Evolutionary conservation across 2,797 vertebrate species (phyloP).

Genomic region (Pantherophis alleghaniensis): DNA sequence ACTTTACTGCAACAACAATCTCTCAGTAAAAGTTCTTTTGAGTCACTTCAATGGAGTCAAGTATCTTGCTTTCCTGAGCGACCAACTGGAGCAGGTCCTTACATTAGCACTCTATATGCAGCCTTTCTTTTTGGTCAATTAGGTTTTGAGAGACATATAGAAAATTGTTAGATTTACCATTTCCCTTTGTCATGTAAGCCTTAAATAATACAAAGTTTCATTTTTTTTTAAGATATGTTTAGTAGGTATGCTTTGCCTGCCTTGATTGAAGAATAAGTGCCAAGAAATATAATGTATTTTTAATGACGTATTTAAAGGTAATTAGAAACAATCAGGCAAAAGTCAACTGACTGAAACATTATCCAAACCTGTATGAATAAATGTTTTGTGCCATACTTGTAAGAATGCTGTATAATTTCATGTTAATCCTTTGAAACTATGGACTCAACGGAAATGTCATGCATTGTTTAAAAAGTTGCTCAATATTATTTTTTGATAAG

Average conservation of each 20-base stretch:
- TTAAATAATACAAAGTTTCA: not conserved
- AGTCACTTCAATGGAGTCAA: too few relatives aligned
- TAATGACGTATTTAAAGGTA: not conserved
- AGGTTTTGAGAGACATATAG: conserved; percentile 26
- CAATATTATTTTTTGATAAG: not conserved
- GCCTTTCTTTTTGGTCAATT: not conserved
- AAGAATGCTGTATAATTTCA: not conserved
- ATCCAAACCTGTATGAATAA: not conserved
- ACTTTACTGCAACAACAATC: too few relatives aligned
- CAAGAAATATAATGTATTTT: not conserved
- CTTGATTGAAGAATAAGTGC: not conserved
- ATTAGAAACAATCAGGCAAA: not conserved
- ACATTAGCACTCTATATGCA: not conserved
- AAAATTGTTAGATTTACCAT: not conserved
- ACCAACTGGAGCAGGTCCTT: too few relatives aligned
- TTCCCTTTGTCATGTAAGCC: not conserved
- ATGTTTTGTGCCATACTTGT: not conserved
- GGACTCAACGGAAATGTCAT: not conserved
- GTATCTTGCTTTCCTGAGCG: too few relatives aligned
- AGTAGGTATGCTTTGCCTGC: not conserved
- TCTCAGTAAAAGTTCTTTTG: too few relatives aligned
- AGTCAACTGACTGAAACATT: not conserved
- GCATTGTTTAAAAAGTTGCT: not conserved
- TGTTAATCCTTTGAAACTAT: not conserved
- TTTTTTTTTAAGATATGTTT: not conserved